Base-by-base conservation (phyloP, 2,888 invertebrate genomes). In the Nomada goodeniana region DNA sequence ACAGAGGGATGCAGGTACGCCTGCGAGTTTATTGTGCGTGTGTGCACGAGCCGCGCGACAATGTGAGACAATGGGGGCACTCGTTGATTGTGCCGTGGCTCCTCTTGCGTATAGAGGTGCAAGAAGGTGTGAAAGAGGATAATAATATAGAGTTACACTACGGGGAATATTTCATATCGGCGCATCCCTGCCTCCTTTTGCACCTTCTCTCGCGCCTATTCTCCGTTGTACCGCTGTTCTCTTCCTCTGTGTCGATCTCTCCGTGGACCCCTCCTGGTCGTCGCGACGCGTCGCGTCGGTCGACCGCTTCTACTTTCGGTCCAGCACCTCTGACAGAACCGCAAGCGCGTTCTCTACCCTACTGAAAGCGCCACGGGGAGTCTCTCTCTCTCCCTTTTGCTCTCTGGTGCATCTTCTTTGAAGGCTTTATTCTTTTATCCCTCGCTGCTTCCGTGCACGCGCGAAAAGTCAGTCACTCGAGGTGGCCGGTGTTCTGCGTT, bases 51-150 rank as follows among this genome's bases (percentile, higher is more conserved):
- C 60, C 74, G 72, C 80, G 72, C 75, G 72, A 89, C 90, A 91
- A 90, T 90, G 83, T 88, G 83, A 90, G 87, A 92, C 92, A 92
- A 92, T 91, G 77, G 86, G 42, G 73, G 85, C 86, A 90, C 89
- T 90, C 90, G 91, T 90, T 91, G 90, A 91, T 92, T 90, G 89
- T 91, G 86, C 88, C 87, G 79, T 85, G 88, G 89, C 83, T 86
- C 86, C 79, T 85, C 85, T 74, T 13, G 83, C 80, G 60, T 86
- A 91, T 91, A 90, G 91, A 90, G 85, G 90, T 89, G 90, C 92
- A 92, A 83, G 86, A 90, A 93, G 92, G 93, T 93, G 93, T 93
- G 93, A 93, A 93, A 93, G 92, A 91, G 92, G 93, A 93, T 93
- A 93, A 93, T 92, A 93, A 93, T 93, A 93, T 93, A 93, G 91